Evolutionary conservation across 1,140 invertebrate species (phyloP), one percentile per base, ranked within the genome.

Genomic region (Bombus waltoni): DNA sequence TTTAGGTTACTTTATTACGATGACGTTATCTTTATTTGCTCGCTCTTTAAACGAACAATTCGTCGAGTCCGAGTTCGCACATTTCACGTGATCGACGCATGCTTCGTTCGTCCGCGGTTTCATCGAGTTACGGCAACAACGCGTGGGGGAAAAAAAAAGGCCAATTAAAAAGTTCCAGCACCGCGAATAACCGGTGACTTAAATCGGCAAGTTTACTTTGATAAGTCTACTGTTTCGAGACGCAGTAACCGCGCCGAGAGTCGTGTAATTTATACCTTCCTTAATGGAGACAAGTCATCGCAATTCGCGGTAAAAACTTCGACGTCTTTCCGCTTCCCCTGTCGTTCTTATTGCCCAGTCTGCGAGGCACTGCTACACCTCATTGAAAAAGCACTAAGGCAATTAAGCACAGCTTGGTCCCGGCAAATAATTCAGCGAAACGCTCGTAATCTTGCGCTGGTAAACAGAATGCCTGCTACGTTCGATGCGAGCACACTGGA

Each of bases 221-320:
- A 89, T 85, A 89, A 81, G 66, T 66, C 59, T n/a, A 22, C 15
- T 42, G 62, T 82, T 65, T 59, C 70, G 40, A 71, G 68, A 35
- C 73, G 38, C 44, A 18, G 47, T 59, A 65, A 82, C 62, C 59
- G 38, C 40, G 85, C 57, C 73, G 68, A 78, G 81, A 72, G 62
- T 82, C 68, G 38, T 59, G 65, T 82, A 90, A 91, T 90, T 90
- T 90, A 90, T 91, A 83, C 78, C 76, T 59, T 70, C 83, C 81
- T 87, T 87, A 90, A 89, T 77, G 87, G 76, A 74, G 80, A 90
- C 82, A 78, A 90, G 76, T 83, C 76, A 81, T 88, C 78, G 89
- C 86, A 66, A 90, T 90, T 88, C 82, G 66, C 79, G 85, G 78
- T 4, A 89, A 66, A 89, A 89, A 89, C 76, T 83, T 83, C 42